Conservation (phyloP, 2,888 invertebrate genomes). For the Amphiduros pacificus region DNA sequence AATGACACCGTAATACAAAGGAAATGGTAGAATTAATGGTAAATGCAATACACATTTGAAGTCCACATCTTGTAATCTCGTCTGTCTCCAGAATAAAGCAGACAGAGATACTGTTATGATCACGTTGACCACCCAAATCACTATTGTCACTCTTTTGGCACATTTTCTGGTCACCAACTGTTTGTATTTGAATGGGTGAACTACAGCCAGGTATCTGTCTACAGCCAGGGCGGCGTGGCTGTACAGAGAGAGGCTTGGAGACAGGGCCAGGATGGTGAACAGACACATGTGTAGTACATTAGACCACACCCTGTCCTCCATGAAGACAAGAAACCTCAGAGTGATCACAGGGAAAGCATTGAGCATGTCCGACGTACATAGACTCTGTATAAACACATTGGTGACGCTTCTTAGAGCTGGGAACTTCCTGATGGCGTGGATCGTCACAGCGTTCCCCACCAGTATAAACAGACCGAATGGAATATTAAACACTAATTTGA, state of each 20-base stretch:
- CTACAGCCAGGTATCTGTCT: constrained; percentile 3
- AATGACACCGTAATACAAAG: background rate
- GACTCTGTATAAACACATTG: constrained; percentile 6
- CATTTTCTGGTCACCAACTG: constrained; percentile 9
- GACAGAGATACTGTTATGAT: constrained; percentile 1
- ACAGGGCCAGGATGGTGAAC: constrained; percentile 6
- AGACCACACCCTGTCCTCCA: background rate
- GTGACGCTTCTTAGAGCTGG: constrained; percentile 8
- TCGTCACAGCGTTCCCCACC: background rate
- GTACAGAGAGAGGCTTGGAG: too few relatives aligned
- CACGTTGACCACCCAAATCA: background rate
- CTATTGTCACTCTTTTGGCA: constrained; percentile 3
- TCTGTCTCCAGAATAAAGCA: background rate
- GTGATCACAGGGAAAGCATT: background rate
- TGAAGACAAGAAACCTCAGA: background rate
- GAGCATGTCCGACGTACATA: background rate
- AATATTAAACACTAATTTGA: background rate
- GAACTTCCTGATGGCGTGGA: background rate
- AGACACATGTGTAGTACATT: background rate
- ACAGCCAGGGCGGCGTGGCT: too few relatives aligned
- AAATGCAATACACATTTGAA: background rate
- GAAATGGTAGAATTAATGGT: constrained; percentile 6
- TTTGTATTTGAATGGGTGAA: constrained; percentile 9
- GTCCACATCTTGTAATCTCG: background rate
- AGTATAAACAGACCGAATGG: constrained; percentile 1